Base-by-base conservation (phyloP, 2,888 invertebrate species). In the Adelognathus sp. region DNA sequence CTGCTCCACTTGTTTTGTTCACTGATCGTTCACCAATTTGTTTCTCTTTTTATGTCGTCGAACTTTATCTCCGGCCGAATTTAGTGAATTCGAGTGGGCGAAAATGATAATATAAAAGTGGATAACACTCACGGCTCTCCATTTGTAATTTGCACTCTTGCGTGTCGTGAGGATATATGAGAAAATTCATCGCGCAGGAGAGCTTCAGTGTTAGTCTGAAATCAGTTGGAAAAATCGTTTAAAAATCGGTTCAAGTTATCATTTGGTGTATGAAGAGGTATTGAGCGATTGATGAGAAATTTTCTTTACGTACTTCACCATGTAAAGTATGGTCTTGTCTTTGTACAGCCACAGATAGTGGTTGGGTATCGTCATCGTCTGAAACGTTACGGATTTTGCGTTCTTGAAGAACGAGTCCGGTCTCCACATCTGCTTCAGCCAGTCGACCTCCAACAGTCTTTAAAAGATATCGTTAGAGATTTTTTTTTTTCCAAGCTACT, bases 341-440 rank as follows among this genome's bases (percentile, higher is more conserved):
- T 95, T 96, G 91, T 97, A 97, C 74, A 98, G 92, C 97, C 97
- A 97, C 88, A 98, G 95, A 91, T 98, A 98, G 91, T 98, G 97
- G 92, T 98, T 98, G 0, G 98, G 98, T 83, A 98, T 97, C 44
- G 98, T 98, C 97, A 98, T 97, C 0, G 97, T 97, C 91, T 98
- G 98, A 90, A 98, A 97, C 7, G 97, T 97, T 1, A 98, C 98
- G 0, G 97, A 96, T 92, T 98, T 98, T 60, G 97, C 97, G 90
- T 98, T 98, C 92, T 97, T 97, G 93, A 98, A 97, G 92, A 97
- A 98, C 4, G 97, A 97, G 92, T 98, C 98, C 0, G 98, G 98
- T 58, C 97, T 93, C 98, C 98, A 98, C 95, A 98, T 97, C 88
- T 97, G 96, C 88, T 97, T 97, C 84, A 97, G 91, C 97, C 97